Evolutionary conservation across 2,113 vertebrate species (phyloP), one percentile per base, ranked within the genome.

Genomic region (Myrmecobius fasciatus): DNA sequence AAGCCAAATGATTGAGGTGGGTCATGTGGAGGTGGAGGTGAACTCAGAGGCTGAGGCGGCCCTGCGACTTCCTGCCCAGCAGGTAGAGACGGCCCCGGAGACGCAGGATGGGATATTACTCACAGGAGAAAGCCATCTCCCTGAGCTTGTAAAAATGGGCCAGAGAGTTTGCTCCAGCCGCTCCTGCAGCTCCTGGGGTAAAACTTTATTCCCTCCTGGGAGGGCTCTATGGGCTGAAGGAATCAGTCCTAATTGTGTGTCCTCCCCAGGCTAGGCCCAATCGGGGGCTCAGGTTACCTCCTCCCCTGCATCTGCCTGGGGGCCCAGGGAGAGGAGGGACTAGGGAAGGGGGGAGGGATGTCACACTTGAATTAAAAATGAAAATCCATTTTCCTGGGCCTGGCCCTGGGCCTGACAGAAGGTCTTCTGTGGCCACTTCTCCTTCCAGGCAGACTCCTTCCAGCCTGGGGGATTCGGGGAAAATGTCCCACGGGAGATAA

Each of bases 11-110:
- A 97, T 96, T 97, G 97, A 96, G 97, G 95, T 43, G 52, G 97
- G 97, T 97, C 97, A 97, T 2, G n/a, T 95, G 97, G 97, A 97
- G 97, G 97, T 97, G 97, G 97, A 25, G 49, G 97, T 95, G 97
- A 97, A 83, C 67, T 83, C 97, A 94, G 96, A 94, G 97, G 94
- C 96, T 94, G 90, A 53, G 95, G 20, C 24, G 90, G 95, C 54
- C 94, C 93, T n/a, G n/a, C 89, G 93, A 97, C 95, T 98, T 97
- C 97, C 97, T 97, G 97, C 96, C 95, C 31, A 93, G 95, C 97
- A 97, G 96, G 96, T 96, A 94, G 91, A 20, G 24, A 94, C 5
- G 89, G 94, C 94, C 90, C 3, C 8, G 89, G 95, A 93, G 93
- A 7, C 52, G 36, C 90, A 93, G 46, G 94, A 90, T 92, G 93